These are phyloP conservation scores for Drosophila putrida DNA, from an alignment of 2,888 invertebrate genomes.

Conservation along the genomic window DNA sequence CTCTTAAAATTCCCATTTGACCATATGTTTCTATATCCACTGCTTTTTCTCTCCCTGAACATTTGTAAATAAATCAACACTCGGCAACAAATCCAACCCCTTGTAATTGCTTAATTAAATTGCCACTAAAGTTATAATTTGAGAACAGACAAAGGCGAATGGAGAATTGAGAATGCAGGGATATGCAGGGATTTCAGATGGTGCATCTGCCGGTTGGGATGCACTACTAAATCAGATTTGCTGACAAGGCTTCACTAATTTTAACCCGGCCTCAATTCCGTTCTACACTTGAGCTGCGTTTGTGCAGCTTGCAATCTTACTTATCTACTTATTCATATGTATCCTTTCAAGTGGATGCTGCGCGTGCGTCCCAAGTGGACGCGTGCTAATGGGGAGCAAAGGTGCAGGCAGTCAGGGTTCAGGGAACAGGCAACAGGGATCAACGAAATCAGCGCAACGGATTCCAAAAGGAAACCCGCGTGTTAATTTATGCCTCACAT, in stretches of 20 bases:
- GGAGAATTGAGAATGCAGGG: slow-evolving; percentile 9
- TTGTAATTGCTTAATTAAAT: slow-evolving; percentile 81
- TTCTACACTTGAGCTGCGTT: slow-evolving; percentile 62
- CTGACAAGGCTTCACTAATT: slow-evolving; percentile 83
- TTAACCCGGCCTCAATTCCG: slow-evolving; percentile 70
- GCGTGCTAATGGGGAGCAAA: slow-evolving; percentile 81
- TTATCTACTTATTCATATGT: slow-evolving; percentile 17
- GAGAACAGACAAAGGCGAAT: slow-evolving; percentile 27
- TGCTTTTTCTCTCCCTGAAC: slow-evolving; percentile 1
- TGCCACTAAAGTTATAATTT: slow-evolving; percentile 77
- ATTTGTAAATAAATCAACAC: slow-evolving; percentile 70
- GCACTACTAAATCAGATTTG: slow-evolving; percentile 82
- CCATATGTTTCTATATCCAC: slow-evolving; percentile 5
- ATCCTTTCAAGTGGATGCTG: slow-evolving; percentile 49
- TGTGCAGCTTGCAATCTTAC: slow-evolving; percentile 73
- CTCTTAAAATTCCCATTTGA: neutral
- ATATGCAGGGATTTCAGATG: slow-evolving; percentile 21
- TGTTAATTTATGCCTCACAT: slow-evolving; percentile 68
- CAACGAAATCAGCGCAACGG: slow-evolving; percentile 54
- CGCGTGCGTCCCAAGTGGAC: slow-evolving; percentile 79
- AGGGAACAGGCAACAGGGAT: slow-evolving; percentile 35
- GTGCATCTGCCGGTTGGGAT: slow-evolving; percentile 67
- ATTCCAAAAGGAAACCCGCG: slow-evolving; percentile 27
- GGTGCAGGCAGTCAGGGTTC: slow-evolving; percentile 64
- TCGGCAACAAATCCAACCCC: slow-evolving; percentile 28